Evolutionary conservation across 2,113 vertebrate genomes (phyloP).

Genomic region (Corvus hawaiiensis): DNA sequence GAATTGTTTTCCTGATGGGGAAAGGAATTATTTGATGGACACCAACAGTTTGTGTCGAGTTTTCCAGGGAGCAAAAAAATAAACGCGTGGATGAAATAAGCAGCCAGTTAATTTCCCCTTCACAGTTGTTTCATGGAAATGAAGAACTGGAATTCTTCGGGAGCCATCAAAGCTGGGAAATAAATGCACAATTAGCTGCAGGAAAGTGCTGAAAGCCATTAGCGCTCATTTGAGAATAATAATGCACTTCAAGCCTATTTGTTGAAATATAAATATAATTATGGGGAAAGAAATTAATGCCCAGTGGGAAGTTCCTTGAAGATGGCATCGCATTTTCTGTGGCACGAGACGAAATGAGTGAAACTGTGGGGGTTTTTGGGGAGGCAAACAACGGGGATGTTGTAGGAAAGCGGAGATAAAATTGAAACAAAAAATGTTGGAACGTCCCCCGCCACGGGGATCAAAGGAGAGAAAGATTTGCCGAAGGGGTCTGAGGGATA

Average conservation of each 20-base stretch:
- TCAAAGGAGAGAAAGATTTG: not conserved
- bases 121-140: conserved; percentile 31
- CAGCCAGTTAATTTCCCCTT: conserved; percentile 39
- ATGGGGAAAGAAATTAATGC: conserved; percentile 39
- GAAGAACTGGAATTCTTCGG: conserved; percentile 25
- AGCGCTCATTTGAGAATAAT: conserved; percentile 47
- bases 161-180: conserved; percentile 38
- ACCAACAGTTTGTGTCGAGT: not conserved
- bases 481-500: not conserved
- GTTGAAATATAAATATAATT: conserved; percentile 65
- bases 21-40: not conserved
- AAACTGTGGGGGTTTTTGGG: not conserved
- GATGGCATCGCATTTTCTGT: not conserved
- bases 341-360: not conserved
- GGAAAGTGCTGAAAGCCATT: conserved; percentile 55
- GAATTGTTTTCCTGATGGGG: not conserved
- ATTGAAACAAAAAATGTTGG: not conserved
- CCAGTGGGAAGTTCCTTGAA: not conserved
- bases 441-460: not conserved
- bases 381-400: not conserved
- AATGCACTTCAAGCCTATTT: conserved; percentile 48
- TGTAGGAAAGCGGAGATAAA: not conserved
- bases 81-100: not conserved
- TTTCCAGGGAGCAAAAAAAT: not conserved
- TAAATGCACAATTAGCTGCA: conserved; percentile 24